Evolutionary conservation across 2,888 invertebrate species (phyloP), one percentile per base, ranked within the genome.

Genomic region (Drosophila birchii): DNA sequence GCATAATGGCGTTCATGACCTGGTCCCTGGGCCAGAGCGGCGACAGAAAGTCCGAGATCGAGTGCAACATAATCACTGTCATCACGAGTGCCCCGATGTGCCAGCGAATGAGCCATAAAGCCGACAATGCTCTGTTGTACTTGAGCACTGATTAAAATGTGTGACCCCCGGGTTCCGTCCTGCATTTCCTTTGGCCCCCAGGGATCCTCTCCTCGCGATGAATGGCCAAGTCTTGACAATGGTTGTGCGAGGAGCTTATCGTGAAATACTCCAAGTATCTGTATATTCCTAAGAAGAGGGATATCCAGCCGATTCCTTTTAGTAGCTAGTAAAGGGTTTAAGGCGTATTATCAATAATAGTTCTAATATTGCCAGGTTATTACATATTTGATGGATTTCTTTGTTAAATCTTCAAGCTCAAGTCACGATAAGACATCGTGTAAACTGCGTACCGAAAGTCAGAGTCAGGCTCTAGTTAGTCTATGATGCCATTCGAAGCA

Each of bases 71-170:
- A 87, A 85, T 81, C 66, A 79, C 73, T 18, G 60, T 11, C 82
- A 82, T 88, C 71, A 86, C 82, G 47, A 64, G 62, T 63, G 45
- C 45, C 44, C 53, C 41, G 41, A 60, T 60, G 38, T 60, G 57
- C 57, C 56, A 57, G 58, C 32, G 60, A 60, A 60, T 60, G 60
- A 60, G 60, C 62, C 86, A 83, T 87, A 71, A 82, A 73, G 77
- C 67, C 69, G 74, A 72, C 62, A 58, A 43, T 67, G 66, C 54
- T 23, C 57, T 73, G 72, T 71, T 78, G 90, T 89, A 86, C 88
- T 88, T 88, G 88, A 81, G 89, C 86, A 62, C 76, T 89, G 88
- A 90, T 88, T 88, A 90, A 88, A 90, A 85, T 85, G 81, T 77
- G 51, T 36, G 67, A 41, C 57, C 68, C 49, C 43, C 45, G 60